Percentiles rank a stretch among this genome's conserved stretches.
Evolutionary conservation across 2,888 invertebrate species (phyloP).

Genomic region (Perizoma affinitatum): DNA sequence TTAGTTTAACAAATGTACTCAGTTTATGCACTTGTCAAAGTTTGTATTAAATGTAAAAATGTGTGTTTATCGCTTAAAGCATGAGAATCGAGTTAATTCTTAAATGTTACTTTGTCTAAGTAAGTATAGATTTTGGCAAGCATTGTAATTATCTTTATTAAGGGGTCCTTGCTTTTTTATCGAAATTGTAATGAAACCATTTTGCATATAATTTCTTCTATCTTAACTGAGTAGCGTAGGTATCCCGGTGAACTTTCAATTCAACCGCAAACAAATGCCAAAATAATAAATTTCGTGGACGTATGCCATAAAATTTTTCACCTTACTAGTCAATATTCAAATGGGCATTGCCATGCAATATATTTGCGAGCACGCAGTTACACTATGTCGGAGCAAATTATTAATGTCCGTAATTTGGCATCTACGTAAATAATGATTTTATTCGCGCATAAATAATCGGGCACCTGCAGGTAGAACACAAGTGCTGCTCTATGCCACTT

Average conservation of each 20-base stretch:
- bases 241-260: constrained; percentile 6
- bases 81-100: too few relatives aligned
- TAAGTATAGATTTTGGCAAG: too few relatives aligned
- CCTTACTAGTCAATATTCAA: constrained; percentile 38
- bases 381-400: constrained; percentile 54
- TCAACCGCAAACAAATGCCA: constrained; percentile 12
- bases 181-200: too few relatives aligned
- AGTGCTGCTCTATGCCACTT: constrained; percentile 61
- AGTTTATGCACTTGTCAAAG: too few relatives aligned
- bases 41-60: too few relatives aligned
- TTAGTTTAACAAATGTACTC: too few relatives aligned
- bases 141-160: too few relatives aligned
- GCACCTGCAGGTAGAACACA: constrained; percentile 62
- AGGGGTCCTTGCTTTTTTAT: too few relatives aligned
- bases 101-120: too few relatives aligned
- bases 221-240: too few relatives aligned
- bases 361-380: constrained; percentile 43
- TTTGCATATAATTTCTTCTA: too few relatives aligned
- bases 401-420: constrained; percentile 73
- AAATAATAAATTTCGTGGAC: constrained; percentile 19
- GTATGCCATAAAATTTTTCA: constrained; percentile 10
- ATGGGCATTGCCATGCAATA: constrained; percentile 44
- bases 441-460: constrained; percentile 68
- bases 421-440: constrained; percentile 78
- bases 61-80: too few relatives aligned